Conservation (phyloP, 2,797 vertebrate species). For the Crenichthys baileyi region DNA sequence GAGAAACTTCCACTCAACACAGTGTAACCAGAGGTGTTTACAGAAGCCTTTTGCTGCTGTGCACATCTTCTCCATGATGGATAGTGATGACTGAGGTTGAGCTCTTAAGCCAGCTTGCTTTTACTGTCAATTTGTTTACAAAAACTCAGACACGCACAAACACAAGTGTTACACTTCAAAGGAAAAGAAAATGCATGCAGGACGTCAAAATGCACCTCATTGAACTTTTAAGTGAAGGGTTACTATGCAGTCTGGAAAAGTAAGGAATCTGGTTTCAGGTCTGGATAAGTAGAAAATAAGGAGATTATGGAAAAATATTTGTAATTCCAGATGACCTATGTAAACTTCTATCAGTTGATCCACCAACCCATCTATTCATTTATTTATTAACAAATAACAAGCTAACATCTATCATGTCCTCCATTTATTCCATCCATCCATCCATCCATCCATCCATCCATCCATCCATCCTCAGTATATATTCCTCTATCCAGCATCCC, state of each 20-base stretch:
- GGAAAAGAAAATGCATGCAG: constrained; percentile 8
- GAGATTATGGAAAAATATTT: neutral
- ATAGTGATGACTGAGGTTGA: constrained; percentile 70
- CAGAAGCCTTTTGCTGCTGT: constrained; percentile 44
- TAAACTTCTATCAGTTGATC: neutral
- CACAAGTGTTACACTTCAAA: constrained; percentile 37
- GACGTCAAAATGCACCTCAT: constrained; percentile 3
- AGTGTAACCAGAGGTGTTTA: constrained; percentile 71
- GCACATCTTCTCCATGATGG: constrained; percentile 67
- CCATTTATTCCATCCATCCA: too few relatives aligned
- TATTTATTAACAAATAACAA: too few relatives aligned
- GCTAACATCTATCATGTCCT: too few relatives aligned
- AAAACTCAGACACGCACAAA: constrained; percentile 16
- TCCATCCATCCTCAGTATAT: too few relatives aligned
- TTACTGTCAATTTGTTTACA: constrained; percentile 42
- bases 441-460: too few relatives aligned
- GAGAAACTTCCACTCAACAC: constrained; percentile 58
- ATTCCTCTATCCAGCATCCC: too few relatives aligned
- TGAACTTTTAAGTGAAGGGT: neutral
- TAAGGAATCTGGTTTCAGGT: neutral
- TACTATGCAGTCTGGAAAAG: neutral
- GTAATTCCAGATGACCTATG: neutral
- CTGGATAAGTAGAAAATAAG: neutral
- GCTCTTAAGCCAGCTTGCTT: constrained; percentile 45
- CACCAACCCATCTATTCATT: too few relatives aligned